Conservation (phyloP, 2,113 vertebrate species). For the Kobus ellipsiprymnus region DNA sequence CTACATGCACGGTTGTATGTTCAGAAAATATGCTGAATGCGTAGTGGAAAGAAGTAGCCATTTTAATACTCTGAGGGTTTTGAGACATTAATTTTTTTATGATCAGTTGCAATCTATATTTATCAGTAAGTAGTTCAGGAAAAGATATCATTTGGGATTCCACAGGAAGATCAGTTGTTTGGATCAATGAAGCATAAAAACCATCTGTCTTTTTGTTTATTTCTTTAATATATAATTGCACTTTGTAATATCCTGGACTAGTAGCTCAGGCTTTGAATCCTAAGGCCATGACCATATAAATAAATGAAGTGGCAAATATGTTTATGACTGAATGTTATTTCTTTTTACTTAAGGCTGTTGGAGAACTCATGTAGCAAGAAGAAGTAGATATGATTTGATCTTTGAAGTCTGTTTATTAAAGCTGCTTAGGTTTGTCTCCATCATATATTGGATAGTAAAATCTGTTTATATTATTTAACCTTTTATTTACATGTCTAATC, state of each 20-base stretch:
- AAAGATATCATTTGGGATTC: neutral
- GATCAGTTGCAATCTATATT: neutral
- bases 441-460: neutral
- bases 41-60: neutral
- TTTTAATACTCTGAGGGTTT: slow-evolving; percentile 16
- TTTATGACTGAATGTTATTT: neutral
- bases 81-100: neutral
- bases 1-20: neutral
- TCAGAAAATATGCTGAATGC: neutral
- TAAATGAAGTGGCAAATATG: neutral
- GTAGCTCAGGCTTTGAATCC: neutral
- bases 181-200: slow-evolving; percentile 21
- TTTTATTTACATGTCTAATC: neutral
- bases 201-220: slow-evolving; percentile 37
- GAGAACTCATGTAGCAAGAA: neutral
- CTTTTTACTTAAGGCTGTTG: neutral
- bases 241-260: neutral
- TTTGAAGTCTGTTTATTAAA: neutral
- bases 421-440: neutral
- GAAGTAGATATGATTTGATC: neutral
- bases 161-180: neutral
- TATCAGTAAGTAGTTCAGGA: slow-evolving; percentile 8
- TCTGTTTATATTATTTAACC: neutral
- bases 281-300: neutral
- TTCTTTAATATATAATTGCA: slow-evolving; percentile 7